Evolutionary conservation across 2,888 invertebrate species (phyloP).

Genomic region (Leucophenga maculata): DNA sequence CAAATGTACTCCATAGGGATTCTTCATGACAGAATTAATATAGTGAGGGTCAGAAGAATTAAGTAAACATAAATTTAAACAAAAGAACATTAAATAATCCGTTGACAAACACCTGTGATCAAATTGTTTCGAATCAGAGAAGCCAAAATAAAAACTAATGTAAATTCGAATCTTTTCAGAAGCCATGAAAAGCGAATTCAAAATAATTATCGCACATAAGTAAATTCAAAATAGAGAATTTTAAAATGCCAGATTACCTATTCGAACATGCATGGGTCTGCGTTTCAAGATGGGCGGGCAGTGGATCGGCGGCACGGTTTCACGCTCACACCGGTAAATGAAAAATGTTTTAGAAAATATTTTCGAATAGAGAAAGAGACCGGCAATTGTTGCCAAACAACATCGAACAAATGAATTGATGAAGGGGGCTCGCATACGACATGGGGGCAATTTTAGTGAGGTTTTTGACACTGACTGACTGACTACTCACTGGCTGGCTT

Average conservation of each 20-base stretch:
- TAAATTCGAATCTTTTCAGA: conserved; percentile 47
- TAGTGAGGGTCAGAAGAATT: too few relatives aligned
- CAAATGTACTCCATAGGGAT: too few relatives aligned
- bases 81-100: too few relatives aligned
- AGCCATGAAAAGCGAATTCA: conserved; percentile 31
- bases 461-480: conserved; percentile 61
- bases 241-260: conserved; percentile 55
- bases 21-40: too few relatives aligned
- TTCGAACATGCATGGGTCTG: background rate
- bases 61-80: too few relatives aligned
- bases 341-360: conserved; percentile 20
- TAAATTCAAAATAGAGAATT: conserved; percentile 19
- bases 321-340: conserved; percentile 3
- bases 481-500: conserved; percentile 17
- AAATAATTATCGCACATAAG: conserved; percentile 36
- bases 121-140: conserved; percentile 49
- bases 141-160: background rate
- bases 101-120: conserved; percentile 62
- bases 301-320: conserved; percentile 35
- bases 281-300: background rate
- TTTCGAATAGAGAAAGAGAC: conserved; percentile 30
- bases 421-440: conserved; percentile 20
- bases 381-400: conserved; percentile 47
- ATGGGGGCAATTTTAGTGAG: conserved; percentile 47
- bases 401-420: conserved; percentile 33